Conservation (phyloP, 1,140 invertebrate species). For the Cataglyphis hispanica region DNA sequence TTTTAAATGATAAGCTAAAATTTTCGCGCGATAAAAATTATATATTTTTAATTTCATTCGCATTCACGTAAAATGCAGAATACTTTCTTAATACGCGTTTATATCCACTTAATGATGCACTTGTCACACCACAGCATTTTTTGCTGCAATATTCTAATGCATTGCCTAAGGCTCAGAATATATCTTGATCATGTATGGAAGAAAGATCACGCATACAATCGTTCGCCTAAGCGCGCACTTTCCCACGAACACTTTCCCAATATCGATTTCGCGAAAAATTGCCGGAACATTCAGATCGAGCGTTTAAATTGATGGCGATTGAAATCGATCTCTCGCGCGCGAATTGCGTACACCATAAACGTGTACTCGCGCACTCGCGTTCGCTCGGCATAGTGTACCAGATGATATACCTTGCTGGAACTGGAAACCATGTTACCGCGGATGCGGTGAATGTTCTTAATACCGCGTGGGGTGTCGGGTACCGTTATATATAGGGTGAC, state of each 20-base stretch:
- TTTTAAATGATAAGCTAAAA: background rate
- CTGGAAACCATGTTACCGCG: conserved; percentile 86
- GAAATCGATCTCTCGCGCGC: conserved; percentile 28
- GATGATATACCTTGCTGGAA: conserved; percentile 82
- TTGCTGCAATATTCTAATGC: background rate
- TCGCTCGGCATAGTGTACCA: conserved; percentile 61
- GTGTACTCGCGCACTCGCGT: conserved; percentile 44
- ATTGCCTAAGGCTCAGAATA: background rate
- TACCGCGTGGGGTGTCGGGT: conserved; percentile 81
- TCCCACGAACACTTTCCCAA: conserved; percentile 43
- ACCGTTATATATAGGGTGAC: conserved; percentile 85
- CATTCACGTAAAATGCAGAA: background rate
- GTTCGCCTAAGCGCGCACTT: conserved; percentile 37
- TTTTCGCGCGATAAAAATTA: background rate
- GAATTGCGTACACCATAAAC: conserved; percentile 1
- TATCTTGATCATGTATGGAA: background rate
- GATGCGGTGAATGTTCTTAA: conserved; percentile 86
- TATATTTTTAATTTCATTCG: background rate
- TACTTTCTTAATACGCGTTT: background rate
- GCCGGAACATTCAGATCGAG: background rate
- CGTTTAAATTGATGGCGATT: conserved; percentile 22
- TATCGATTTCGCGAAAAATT: conserved; percentile 20
- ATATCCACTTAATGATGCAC: conserved; percentile 35
- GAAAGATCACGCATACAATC: conserved; percentile 9
- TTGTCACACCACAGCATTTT: conserved; percentile 28